Percentiles rank a stretch among this genome's conserved stretches.
Conservation (phyloP, 2,113 vertebrate genomes). For the Podiceps cristatus region DNA sequence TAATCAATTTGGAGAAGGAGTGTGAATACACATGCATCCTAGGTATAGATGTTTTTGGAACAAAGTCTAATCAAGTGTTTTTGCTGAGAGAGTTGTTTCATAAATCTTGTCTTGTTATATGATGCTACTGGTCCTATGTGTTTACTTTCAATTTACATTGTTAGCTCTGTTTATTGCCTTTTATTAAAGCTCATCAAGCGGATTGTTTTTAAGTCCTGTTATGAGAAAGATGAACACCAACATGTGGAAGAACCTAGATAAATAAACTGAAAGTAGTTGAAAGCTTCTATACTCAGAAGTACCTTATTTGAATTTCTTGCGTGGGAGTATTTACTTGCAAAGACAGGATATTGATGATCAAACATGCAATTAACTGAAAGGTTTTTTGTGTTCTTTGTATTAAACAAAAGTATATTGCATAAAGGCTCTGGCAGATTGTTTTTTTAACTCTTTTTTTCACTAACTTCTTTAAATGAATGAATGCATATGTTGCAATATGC, state of each 20-base stretch:
- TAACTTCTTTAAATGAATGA: background rate
- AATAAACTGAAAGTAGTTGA: constrained; percentile 34
- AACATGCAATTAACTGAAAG: constrained; percentile 17
- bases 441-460: background rate
- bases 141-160: constrained; percentile 28
- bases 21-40: background rate
- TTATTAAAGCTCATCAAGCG: background rate
- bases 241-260: background rate
- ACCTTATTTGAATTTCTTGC: constrained; percentile 13
- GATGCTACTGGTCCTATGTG: background rate
- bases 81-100: background rate
- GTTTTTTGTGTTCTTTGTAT: background rate
- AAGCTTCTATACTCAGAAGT: constrained; percentile 17
- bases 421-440: background rate
- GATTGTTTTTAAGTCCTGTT: constrained; percentile 11
- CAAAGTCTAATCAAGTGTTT: background rate
- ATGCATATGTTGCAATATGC: background rate
- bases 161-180: background rate
- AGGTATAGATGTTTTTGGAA: background rate
- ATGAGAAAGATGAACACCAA: constrained; percentile 4
- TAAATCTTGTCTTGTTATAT: background rate
- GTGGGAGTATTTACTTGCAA: constrained; percentile 47
- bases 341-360: constrained; percentile 50
- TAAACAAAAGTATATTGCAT: background rate
- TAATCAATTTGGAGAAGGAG: background rate